Conservation (phyloP, 2,888 invertebrate genomes). For the Plagodis pulveraria region DNA sequence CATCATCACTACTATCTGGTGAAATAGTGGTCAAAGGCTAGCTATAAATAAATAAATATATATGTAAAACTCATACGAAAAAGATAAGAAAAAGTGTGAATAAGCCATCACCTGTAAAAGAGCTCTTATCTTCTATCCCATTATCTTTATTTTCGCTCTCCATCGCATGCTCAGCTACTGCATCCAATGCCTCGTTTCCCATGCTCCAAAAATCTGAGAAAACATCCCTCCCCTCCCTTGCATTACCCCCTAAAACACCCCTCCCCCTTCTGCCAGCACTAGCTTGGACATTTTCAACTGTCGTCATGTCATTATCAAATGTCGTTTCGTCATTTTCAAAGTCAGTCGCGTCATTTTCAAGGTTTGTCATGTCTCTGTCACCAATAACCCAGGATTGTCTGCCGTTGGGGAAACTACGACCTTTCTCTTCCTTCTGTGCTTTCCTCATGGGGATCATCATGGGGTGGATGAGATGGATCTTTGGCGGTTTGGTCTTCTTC, state of each 20-base stretch:
- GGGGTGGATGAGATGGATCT: slow-evolving; percentile 71
- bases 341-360: slow-evolving; percentile 9
- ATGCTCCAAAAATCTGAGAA: slow-evolving; percentile 61
- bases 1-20: too few relatives aligned
- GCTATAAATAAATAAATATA: too few relatives aligned
- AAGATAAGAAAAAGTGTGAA: slow-evolving; percentile 10
- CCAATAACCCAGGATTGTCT: slow-evolving; percentile 73
- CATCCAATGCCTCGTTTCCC: slow-evolving; percentile 67
- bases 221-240: slow-evolving; percentile 49
- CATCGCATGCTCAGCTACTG: slow-evolving; percentile 67
- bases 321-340: slow-evolving; percentile 5
- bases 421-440: slow-evolving; percentile 64
- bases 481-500: slow-evolving; percentile 70
- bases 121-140: slow-evolving; percentile 66
- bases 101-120: slow-evolving; percentile 67
- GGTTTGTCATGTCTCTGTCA: slow-evolving; percentile 23
- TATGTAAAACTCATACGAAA: too few relatives aligned
- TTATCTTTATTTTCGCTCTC: slow-evolving; percentile 66
- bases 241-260: neutral
- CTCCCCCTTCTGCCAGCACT: neutral
- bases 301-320: neutral
- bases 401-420: slow-evolving; percentile 61
- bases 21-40: too few relatives aligned
- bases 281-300: neutral
- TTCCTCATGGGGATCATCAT: slow-evolving; percentile 56